Conservation (phyloP, 2,113 vertebrate genomes). For the Anoplopoma fimbria region DNA sequence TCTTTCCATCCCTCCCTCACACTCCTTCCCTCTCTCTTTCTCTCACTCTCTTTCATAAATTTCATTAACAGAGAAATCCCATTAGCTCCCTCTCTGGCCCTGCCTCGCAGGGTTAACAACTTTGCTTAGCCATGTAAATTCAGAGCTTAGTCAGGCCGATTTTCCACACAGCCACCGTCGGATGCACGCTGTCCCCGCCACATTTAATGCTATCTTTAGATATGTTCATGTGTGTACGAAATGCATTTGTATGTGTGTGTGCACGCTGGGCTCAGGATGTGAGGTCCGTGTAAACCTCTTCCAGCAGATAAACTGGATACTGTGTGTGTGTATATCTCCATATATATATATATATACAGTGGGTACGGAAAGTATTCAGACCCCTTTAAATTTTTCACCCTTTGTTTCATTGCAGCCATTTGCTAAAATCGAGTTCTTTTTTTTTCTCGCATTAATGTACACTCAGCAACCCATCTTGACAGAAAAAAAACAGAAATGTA, state of each 20-base stretch:
- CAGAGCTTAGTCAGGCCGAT: constrained; percentile 86
- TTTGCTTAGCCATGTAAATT: constrained; percentile 88
- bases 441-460: too few species aligned
- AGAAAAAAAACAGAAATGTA: too few species aligned
- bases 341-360: not conserved
- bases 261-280: constrained; percentile 48
- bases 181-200: constrained; percentile 51
- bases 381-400: too few species aligned
- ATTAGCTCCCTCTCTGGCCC: constrained; percentile 81
- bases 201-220: constrained; percentile 79
- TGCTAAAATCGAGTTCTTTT: too few species aligned
- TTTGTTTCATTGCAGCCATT: too few species aligned
- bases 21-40: constrained; percentile 24
- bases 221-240: constrained; percentile 64
- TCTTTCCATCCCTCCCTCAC: constrained; percentile 22
- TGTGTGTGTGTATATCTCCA: constrained; percentile 38
- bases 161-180: constrained; percentile 72
- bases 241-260: constrained; percentile 47
- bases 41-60: constrained; percentile 79
- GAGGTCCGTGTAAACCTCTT: constrained; percentile 74
- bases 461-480: too few species aligned
- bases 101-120: constrained; percentile 84
- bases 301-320: constrained; percentile 71
- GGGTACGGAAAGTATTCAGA: too few species aligned
- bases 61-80: constrained; percentile 86